Evolutionary conservation across 1,140 invertebrate genomes (phyloP), one percentile per base, ranked within the genome.

Genomic region (Hermatobates lingyangjiaoensis): DNA sequence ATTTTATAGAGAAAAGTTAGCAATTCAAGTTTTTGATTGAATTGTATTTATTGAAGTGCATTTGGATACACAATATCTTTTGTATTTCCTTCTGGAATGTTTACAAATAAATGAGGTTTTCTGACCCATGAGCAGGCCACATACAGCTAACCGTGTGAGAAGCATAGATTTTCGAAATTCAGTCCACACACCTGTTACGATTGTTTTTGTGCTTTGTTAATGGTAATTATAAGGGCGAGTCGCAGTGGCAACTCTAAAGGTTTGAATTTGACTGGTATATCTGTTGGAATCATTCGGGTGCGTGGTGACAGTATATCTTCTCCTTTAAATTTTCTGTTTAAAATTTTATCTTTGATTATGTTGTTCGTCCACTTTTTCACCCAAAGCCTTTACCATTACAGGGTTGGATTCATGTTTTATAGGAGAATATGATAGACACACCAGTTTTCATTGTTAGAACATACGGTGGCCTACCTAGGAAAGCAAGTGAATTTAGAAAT

Each of bases 171-270:
- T n/a, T n/a, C n/a, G n/a, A n/a, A 63, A 45, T 54, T 18, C 15
- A 52, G 12, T 49, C 50, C 54, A 47, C 53, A 25, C n/a, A 51
- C 20, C 23, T 57, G 45, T 48, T 59, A 54, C 14, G 57, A 50
- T 54, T 58, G 56, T 20, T 66, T 7, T 64, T n/a, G n/a, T n/a
- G n/a, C n/a, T n/a, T n/a, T n/a, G n/a, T n/a, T n/a, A n/a, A n/a
- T n/a, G n/a, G n/a, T 65, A 53, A 71, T 62, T 3, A 60, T 60
- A 59, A 73, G 73, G 12, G 69, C 65, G 0, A 70, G 49, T 53
- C 44, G 34, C 14, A 64, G 40, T 20, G 62, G 61, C 51, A 68
- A 66, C 46, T 66, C 55, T 26, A 50, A 45, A 26, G 50, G 39
- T 53, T 55, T 57, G 14, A 57, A 54, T 48, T 54, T 34, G 28